These are phyloP conservation scores for Cydia fagiglandana DNA, from an alignment of 1,140 invertebrate species.

Conservation along the genomic window DNA sequence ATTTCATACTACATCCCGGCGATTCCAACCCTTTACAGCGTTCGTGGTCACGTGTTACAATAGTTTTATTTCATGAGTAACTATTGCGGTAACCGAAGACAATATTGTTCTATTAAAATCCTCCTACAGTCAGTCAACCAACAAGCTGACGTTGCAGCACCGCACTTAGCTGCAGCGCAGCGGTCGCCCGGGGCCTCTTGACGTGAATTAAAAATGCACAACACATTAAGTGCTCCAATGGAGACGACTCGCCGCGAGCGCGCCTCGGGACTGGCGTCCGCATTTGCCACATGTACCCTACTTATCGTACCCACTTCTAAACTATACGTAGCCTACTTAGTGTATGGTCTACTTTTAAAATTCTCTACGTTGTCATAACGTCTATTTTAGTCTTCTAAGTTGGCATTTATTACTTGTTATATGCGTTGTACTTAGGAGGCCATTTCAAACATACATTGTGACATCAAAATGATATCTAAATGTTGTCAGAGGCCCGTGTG, in stretches of 20 bases:
- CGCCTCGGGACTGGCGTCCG: slow-evolving; percentile 31
- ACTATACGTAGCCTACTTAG: slow-evolving; percentile 12
- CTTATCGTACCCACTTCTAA: slow-evolving; percentile 2
- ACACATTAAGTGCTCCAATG: slow-evolving; percentile 62
- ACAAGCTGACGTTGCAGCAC: slow-evolving; percentile 34
- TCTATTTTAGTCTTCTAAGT: neutral
- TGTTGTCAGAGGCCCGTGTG: too few species aligned
- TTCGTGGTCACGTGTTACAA: too few species aligned
- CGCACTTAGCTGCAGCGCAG: slow-evolving; percentile 45
- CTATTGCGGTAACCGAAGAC: too few species aligned
- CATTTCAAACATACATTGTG: too few species aligned
- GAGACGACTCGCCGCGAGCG: slow-evolving; percentile 36
- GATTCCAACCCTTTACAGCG: too few species aligned
- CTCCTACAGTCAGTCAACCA: slow-evolving; percentile 28
- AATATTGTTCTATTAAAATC: neutral
- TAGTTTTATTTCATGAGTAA: too few species aligned
- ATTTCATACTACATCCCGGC: too few species aligned
- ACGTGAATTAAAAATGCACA: slow-evolving; percentile 68
- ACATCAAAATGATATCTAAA: too few species aligned
- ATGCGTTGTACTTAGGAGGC: too few species aligned
- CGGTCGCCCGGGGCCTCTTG: slow-evolving; percentile 54
- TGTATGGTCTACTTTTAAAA: neutral
- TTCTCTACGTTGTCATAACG: neutral
- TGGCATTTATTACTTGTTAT: neutral
- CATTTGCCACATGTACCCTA: slow-evolving; percentile 8